Evolutionary conservation across 2,113 vertebrate genomes (phyloP).

Genomic region (Corythaixoides concolor): DNA sequence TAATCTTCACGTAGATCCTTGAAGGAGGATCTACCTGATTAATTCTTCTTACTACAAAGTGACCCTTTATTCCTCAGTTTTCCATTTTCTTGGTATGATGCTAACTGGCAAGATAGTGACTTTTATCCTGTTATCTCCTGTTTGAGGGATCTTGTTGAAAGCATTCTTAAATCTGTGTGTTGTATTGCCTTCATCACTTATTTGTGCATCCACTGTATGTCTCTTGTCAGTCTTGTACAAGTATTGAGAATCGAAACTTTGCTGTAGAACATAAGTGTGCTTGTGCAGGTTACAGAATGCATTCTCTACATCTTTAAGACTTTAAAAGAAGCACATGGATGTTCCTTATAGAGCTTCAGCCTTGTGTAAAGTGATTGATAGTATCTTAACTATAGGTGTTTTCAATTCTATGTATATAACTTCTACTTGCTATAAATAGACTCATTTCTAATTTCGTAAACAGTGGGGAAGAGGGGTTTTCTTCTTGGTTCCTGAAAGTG

Average conservation of each 20-base stretch:
- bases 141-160: not conserved
- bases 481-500: not conserved
- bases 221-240: not conserved
- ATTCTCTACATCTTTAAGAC: not conserved
- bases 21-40: not conserved
- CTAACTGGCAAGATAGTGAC: not conserved
- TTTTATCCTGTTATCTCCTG: not conserved
- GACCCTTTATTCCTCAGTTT: not conserved
- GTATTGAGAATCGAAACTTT: not conserved
- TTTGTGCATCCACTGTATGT: not conserved
- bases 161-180: not conserved
- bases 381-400: not conserved
- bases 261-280: not conserved
- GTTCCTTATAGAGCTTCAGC: not conserved
- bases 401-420: not conserved
- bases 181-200: not conserved
- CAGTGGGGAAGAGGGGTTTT: fast-evolving
- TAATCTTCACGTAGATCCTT: not conserved
- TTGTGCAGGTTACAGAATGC: not conserved
- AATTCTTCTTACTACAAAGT: not conserved
- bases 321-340: not conserved
- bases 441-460: not conserved
- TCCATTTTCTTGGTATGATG: not conserved
- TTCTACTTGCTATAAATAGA: not conserved
- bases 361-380: not conserved